Conservation (phyloP, 30 jellyfish, hydroid and myxozoan species). For the Hydra vulgaris region DNA sequence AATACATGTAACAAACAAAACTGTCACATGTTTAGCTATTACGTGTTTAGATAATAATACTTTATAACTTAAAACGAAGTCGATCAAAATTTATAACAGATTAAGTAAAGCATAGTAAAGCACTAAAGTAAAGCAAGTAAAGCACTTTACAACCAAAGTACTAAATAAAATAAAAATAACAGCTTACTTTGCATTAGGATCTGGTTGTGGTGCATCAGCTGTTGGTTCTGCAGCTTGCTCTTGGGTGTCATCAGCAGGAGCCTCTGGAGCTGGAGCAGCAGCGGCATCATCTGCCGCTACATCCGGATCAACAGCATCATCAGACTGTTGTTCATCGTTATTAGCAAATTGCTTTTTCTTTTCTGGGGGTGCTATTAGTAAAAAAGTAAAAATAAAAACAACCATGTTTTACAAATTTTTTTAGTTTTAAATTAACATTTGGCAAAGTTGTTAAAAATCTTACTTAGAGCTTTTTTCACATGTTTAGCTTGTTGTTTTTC, state of each 20-base stretch:
- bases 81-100: too few relatives aligned
- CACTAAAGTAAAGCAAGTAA: too few relatives aligned
- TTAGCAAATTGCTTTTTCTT: not conserved
- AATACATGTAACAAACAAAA: too few relatives aligned
- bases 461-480: slow-evolving; percentile 19
- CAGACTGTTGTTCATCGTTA: not conserved
- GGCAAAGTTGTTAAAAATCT: too few relatives aligned
- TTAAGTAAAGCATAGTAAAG: too few relatives aligned
- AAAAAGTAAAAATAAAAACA: not conserved
- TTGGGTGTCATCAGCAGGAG: slow-evolving; percentile 14
- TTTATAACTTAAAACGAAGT: too few relatives aligned
- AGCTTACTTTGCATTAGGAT: slow-evolving; percentile 12
- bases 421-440: too few relatives aligned
- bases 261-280: slow-evolving; percentile 14
- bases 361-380: not conserved
- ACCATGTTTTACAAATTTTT: too few relatives aligned
- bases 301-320: slow-evolving; percentile 15
- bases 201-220: slow-evolving; percentile 35
- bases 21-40: too few relatives aligned
- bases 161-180: too few relatives aligned
- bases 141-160: too few relatives aligned
- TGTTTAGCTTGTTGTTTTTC: slow-evolving; percentile 14
- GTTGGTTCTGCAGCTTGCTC: slow-evolving; percentile 14
- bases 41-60: too few relatives aligned
- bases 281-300: slow-evolving; percentile 22